These are phyloP conservation scores for Lucilia cuprina DNA, from an alignment of 1,140 invertebrate genomes.

Conservation along the genomic window DNA sequence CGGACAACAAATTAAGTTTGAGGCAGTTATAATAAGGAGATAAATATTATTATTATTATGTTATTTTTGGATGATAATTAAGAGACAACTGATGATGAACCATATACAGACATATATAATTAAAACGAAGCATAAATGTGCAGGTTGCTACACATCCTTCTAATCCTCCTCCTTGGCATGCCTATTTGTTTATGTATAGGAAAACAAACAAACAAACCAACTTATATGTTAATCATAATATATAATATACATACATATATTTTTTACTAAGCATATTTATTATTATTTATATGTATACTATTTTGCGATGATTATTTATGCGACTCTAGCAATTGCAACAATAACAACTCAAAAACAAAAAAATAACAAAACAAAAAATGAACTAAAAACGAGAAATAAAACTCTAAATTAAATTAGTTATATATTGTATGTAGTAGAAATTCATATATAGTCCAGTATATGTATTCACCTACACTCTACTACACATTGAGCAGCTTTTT, in stretches of 20 bases:
- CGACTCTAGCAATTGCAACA: neutral
- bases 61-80: neutral
- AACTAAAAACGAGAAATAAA: neutral
- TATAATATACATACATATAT: conserved; percentile 23
- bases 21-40: conserved; percentile 2
- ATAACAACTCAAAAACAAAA: neutral
- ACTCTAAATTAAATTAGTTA: neutral
- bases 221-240: conserved; percentile 24
- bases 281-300: conserved; percentile 29
- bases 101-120: too few relatives aligned
- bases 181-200: conserved; percentile 33
- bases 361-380: neutral
- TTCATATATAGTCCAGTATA: neutral
- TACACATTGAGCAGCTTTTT: neutral
- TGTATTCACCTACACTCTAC: neutral
- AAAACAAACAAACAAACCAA: conserved; percentile 3
- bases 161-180: conserved; percentile 7
- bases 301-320: conserved; percentile 20
- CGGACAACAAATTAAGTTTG: neutral
- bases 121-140: conserved; percentile 2
- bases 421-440: neutral
- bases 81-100: neutral
- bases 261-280: conserved; percentile 35
- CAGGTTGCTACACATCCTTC: neutral
- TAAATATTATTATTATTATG: neutral